Evolutionary conservation across 2,888 invertebrate species (phyloP), one percentile per base, ranked within the genome.

Genomic region (Eucriotettix oculatus): DNA sequence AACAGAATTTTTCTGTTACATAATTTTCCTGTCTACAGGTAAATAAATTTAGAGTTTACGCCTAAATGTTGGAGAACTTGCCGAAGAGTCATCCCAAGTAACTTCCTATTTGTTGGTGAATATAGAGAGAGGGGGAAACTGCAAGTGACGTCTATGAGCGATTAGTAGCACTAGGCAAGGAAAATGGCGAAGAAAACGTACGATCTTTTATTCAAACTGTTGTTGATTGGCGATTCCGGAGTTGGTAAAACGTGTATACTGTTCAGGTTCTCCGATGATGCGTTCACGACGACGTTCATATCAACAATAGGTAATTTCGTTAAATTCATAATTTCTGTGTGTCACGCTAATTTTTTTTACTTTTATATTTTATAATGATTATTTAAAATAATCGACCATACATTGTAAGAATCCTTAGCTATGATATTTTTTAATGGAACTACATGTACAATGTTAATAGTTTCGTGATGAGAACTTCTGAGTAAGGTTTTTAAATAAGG

Each of bases 161-260:
- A 59, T 57, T 60, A 62, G 57, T 58, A 54, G 57, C 29, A 29
- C 29, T 29, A 29, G 29, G 52, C 41, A 61, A 57, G 58, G 60
- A 70, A 79, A 82, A 93, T 93, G 92, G 92, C 92, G 73, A 94
- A 93, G 80, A 90, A 90, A 81, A 92, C 93, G 66, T 94, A 94
- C 80, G 94, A 94, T 79, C 82, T 93, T 72, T 78, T 94, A 70
- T 94, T 94, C 75, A 94, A 94, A 80, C 79, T 94, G 68, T 78
- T 94, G 67, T 79, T 94, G 68, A 94, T 94, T 74, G 94, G 94
- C 66, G 94, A 94, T 75, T 92, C 91, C 58, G 93, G 93, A 67
- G 94, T 94, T 67, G 94, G 94, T 68, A 94, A 94, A 76, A 94
- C 94, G 59, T 93, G 93, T 75, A 91, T 94, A 75, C 78, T 94